Evolutionary conservation across 1,140 invertebrate genomes (phyloP).

Genomic region (Cyclina sinensis): DNA sequence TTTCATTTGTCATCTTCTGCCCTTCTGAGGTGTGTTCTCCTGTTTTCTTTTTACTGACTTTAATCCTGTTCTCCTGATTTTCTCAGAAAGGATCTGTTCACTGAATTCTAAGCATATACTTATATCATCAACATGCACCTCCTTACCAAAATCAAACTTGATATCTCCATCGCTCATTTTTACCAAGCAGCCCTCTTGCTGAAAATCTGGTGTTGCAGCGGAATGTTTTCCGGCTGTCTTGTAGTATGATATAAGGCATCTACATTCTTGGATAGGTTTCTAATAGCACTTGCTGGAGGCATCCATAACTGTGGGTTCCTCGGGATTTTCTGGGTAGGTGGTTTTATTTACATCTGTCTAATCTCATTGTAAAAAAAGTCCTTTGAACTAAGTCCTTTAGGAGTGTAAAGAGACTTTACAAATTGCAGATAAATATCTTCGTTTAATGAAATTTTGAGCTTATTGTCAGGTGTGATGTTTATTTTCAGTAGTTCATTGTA

Average conservation of each 20-base stretch:
- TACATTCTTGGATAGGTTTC: not conserved
- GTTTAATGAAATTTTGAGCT: not conserved
- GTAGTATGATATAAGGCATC: conserved; percentile 6
- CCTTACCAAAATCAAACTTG: too few species aligned
- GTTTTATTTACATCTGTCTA: not conserved
- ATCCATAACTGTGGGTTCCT: conserved; percentile 23
- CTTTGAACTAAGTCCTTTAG: not conserved
- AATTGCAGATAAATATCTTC: not conserved
- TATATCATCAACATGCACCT: too few species aligned
- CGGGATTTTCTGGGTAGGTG: not conserved
- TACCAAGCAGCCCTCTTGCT: not conserved
- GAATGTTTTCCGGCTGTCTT: not conserved
- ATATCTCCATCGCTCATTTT: not conserved
- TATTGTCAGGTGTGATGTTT: too few species aligned
- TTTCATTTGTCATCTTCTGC: too few species aligned
- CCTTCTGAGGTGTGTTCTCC: too few species aligned
- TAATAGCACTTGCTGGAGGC: conserved; percentile 17
- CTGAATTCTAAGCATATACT: too few species aligned
- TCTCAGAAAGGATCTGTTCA: too few species aligned
- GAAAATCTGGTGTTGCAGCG: not conserved
- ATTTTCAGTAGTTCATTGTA: not conserved
- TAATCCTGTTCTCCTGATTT: too few species aligned
- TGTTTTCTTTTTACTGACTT: too few species aligned
- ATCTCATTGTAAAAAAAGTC: not conserved
- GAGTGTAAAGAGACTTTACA: not conserved